A percentile compares a stretch with the other conserved stretches of the same genome.
Evolutionary conservation across 1,140 invertebrate genomes (phyloP).

Genomic region (Panagrolaimus sp.): DNA sequence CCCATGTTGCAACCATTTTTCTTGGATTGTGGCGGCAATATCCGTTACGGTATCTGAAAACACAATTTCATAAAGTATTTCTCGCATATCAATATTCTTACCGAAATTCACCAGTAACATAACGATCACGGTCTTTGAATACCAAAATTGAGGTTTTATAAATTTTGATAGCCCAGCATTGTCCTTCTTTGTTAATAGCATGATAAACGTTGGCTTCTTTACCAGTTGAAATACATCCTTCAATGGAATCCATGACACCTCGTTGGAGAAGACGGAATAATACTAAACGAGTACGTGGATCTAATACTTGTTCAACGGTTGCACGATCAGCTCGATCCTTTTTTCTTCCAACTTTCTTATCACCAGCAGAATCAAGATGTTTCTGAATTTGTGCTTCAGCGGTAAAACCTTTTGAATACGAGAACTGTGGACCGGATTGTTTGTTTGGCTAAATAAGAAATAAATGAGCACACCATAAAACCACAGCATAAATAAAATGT

Average conservation of each 20-base stretch:
- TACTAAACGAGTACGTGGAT: slow-evolving; percentile 87
- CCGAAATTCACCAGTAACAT: slow-evolving; percentile 86
- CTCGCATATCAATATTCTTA: slow-evolving; percentile 45
- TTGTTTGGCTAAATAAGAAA: slow-evolving; percentile 43
- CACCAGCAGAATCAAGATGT: slow-evolving; percentile 42
- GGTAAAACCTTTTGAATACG: slow-evolving; percentile 20
- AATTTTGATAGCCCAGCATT: slow-evolving; percentile 66
- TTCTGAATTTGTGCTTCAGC: slow-evolving; percentile 35
- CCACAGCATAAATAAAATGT: no score
- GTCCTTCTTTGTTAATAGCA: slow-evolving; percentile 67
- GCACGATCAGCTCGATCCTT: slow-evolving; percentile 93
- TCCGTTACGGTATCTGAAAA: slow-evolving; percentile 77
- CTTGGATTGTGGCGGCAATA: slow-evolving; percentile 88
- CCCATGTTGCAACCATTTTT: slow-evolving; percentile 96
- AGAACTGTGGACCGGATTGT: slow-evolving; percentile 9
- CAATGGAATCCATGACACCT: slow-evolving; percentile 70
- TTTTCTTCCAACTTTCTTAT: slow-evolving; percentile 65
- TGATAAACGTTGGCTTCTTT: slow-evolving; percentile 99
- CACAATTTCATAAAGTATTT: background rate
- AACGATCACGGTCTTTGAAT: slow-evolving; percentile 94
- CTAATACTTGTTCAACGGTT: slow-evolving; percentile 91
- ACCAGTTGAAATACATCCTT: slow-evolving; percentile 91
- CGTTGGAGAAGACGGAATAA: slow-evolving; percentile 84
- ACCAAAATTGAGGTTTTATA: slow-evolving; percentile 94
- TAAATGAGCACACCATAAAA: no score